A percentile compares a stretch with the other conserved stretches of the same genome.
phyloP scores from a whole-genome alignment of 2,888 invertebrate species.

The Micropterix aruncella region DNA sequence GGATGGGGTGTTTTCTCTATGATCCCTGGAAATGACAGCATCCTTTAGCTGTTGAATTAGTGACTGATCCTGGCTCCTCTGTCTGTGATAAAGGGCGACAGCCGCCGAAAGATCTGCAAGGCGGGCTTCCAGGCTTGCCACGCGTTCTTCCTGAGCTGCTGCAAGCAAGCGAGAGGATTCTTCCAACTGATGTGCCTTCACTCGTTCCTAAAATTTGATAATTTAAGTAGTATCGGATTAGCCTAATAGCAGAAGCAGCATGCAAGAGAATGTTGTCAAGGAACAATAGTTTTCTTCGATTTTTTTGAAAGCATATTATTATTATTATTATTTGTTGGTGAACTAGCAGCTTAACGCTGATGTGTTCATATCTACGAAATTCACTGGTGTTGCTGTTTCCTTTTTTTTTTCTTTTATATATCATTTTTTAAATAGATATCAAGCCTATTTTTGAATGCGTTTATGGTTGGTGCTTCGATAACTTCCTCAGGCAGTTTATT shows the following conservation, averaged over 20 bases:
- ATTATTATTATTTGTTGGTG: too few species aligned
- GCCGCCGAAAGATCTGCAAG: slow-evolving; percentile 67
- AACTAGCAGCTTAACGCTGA: too few species aligned
- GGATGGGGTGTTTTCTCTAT: neutral
- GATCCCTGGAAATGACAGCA: slow-evolving; percentile 21
- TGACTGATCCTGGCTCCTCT: slow-evolving; percentile 56
- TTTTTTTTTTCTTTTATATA: too few species aligned
- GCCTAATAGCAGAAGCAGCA: neutral
- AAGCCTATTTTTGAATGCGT: too few species aligned
- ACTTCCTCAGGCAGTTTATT: too few species aligned
- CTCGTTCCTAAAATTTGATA: slow-evolving; percentile 53
- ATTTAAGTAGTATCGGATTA: neutral
- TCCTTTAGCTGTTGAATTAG: slow-evolving; percentile 54
- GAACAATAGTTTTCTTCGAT: too few species aligned
- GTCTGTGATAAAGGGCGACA: slow-evolving; percentile 62
- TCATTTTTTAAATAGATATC: too few species aligned
- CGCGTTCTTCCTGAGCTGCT: slow-evolving; percentile 60
- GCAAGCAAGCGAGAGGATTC: slow-evolving; percentile 53
- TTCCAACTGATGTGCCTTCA: slow-evolving; percentile 56
- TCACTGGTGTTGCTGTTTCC: too few species aligned
- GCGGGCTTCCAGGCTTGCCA: slow-evolving; percentile 58
- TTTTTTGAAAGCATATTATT: too few species aligned
- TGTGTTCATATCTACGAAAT: too few species aligned
- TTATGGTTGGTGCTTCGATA: too few species aligned
- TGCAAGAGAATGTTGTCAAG: too few species aligned